Evolutionary conservation across 2,113 vertebrate species (phyloP).

Genomic region (Chlamydotis undulata): DNA sequence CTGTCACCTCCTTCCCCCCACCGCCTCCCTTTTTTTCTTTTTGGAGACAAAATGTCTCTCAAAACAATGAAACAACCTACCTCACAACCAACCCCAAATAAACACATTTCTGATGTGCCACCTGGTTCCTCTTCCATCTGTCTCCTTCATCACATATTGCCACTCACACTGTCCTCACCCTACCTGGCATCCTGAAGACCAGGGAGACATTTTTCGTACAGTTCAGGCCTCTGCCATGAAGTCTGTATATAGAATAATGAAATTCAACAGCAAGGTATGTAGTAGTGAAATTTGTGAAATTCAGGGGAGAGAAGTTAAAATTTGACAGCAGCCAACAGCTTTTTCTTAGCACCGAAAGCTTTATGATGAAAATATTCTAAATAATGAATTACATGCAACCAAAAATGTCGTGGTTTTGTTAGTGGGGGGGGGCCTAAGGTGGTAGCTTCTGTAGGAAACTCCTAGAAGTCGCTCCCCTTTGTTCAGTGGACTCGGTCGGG

Average conservation of each 20-base stretch:
- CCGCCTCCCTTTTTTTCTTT: neutral
- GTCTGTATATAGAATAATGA: neutral
- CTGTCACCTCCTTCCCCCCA: too few species aligned
- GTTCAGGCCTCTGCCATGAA: neutral
- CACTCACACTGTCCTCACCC: accelerated
- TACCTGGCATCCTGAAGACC: neutral
- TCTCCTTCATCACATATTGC: neutral
- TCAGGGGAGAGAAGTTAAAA: neutral
- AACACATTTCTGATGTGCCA: neutral
- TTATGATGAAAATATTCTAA: neutral
- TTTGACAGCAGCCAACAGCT: neutral
- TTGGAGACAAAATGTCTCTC: neutral
- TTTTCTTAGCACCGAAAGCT: neutral
- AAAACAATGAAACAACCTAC: neutral
- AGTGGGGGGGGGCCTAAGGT: too few species aligned
- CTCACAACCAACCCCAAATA: neutral
- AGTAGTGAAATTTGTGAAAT: neutral
- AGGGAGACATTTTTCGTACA: neutral
- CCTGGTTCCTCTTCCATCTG: neutral
- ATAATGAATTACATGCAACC: neutral
- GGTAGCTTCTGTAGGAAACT: too few species aligned
- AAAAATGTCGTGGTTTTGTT: too few species aligned
- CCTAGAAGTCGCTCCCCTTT: too few species aligned
- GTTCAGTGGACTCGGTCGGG: too few species aligned
- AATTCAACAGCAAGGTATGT: neutral